These are phyloP conservation scores for Sorex fumeus DNA, from an alignment of 2,113 vertebrate genomes.

Conservation along the genomic window DNA sequence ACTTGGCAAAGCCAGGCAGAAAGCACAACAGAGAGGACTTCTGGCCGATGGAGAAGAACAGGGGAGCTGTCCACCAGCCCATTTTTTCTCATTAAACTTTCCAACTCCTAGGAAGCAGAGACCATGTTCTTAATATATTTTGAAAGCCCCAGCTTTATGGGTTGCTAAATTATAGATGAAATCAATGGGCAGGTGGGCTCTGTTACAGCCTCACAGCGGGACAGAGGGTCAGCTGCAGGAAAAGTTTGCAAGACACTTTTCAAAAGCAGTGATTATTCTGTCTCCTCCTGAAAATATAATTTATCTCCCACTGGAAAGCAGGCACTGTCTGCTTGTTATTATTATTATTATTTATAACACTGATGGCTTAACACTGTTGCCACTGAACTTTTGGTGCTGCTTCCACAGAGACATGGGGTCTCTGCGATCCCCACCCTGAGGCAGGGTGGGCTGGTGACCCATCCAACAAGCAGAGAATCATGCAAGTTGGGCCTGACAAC, in stretches of 20 bases:
- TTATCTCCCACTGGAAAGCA: conserved; percentile 45
- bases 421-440: background rate
- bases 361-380: conserved; percentile 7
- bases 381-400: background rate
- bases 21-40: background rate
- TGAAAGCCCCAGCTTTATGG: conserved; percentile 49
- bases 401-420: background rate
- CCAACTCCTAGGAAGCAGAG: background rate
- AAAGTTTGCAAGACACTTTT: conserved; percentile 39
- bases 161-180: conserved; percentile 72
- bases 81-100: conserved; percentile 68
- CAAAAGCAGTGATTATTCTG: conserved; percentile 39
- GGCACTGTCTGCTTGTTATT: background rate
- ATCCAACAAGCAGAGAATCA: background rate
- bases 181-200: conserved; percentile 37
- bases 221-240: background rate
- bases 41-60: background rate
- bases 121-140: conserved; percentile 23
- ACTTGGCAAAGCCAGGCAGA: background rate
- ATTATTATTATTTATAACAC: background rate
- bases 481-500: background rate
- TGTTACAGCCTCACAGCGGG: background rate
- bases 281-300: conserved; percentile 6
- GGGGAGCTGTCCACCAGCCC: background rate
- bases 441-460: background rate